Conservation (phyloP, 2,888 invertebrate species). For the Seira sanloemensis region DNA sequence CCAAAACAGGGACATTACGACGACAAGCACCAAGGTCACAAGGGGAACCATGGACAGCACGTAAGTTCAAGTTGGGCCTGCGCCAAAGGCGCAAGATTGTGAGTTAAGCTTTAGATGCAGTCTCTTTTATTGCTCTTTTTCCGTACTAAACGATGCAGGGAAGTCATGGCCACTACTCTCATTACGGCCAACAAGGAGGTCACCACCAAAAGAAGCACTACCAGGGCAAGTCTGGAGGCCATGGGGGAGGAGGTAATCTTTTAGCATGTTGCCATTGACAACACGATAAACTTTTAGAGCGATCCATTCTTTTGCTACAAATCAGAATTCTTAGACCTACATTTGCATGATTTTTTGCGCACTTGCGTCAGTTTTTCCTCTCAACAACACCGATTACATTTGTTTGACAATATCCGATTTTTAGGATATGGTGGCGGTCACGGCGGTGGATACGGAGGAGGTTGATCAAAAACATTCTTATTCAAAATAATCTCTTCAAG, state of each 20-base stretch:
- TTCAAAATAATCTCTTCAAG: neutral
- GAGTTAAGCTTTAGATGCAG: too few relatives aligned
- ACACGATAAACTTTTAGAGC: neutral
- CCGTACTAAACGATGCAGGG: constrained; percentile 53
- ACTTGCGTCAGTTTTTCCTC: constrained; percentile 3
- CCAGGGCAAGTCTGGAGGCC: constrained; percentile 39
- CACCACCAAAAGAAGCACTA: constrained; percentile 59
- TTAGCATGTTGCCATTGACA: too few relatives aligned
- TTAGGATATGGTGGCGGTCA: constrained; percentile 53
- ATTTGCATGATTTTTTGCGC: constrained; percentile 12
- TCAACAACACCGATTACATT: neutral
- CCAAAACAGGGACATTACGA: constrained; percentile 69
- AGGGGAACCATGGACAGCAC: constrained; percentile 70
- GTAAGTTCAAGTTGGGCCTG: constrained; percentile 51
- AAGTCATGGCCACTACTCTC: constrained; percentile 70
- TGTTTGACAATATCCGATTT: neutral
- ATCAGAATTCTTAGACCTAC: neutral
- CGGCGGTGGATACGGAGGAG: constrained; percentile 58
- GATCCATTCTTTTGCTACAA: neutral
- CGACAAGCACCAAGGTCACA: constrained; percentile 71
- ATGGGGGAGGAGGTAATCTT: constrained; percentile 42
- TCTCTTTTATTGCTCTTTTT: too few relatives aligned
- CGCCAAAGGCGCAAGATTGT: too few relatives aligned
- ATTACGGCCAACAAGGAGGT: constrained; percentile 69
- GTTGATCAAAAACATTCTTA: constrained; percentile 34